A percentile compares a stretch with the other conserved stretches of the same genome.
phyloP scores from a whole-genome alignment of 2,113 vertebrate genomes.

The Coracopsis vasa region DNA sequence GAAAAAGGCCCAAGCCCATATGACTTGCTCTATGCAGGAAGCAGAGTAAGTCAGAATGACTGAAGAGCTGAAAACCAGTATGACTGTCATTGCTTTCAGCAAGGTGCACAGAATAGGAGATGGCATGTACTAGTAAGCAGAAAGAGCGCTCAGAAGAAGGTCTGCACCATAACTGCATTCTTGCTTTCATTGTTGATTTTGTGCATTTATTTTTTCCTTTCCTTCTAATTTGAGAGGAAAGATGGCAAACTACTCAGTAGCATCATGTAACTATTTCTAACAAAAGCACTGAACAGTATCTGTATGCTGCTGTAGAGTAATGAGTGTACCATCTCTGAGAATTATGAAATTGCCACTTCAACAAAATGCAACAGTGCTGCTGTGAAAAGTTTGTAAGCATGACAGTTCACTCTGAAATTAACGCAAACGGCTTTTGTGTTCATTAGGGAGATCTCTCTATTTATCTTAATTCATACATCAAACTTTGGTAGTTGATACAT shows the following conservation, averaged over 20 bases:
- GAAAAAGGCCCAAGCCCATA: not conserved
- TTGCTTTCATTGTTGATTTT: not conserved
- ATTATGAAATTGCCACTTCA: conserved; percentile 62
- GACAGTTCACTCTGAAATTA: conserved; percentile 58
- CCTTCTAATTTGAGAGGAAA: conserved; percentile 49
- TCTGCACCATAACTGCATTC: not conserved
- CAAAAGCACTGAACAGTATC: conserved; percentile 20
- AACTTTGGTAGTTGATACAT: conserved; percentile 35
- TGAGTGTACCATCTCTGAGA: conserved; percentile 53
- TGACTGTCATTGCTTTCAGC: not conserved
- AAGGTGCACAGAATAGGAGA: not conserved
- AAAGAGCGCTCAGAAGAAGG: not conserved
- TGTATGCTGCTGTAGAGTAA: conserved; percentile 48
- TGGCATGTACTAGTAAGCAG: not conserved
- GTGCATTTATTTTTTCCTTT: conserved; percentile 53
- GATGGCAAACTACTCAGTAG: conserved; percentile 15
- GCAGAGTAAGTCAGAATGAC: not conserved
- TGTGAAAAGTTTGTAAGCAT: conserved; percentile 61
- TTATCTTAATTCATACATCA: conserved; percentile 58
- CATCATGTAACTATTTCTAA: conserved; percentile 33
- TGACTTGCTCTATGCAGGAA: not conserved
- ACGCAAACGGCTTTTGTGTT: conserved; percentile 62
- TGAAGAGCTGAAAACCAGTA: not conserved
- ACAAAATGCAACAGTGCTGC: conserved; percentile 46
- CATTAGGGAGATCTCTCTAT: conserved; percentile 45